Percentiles rank a stretch among this genome's conserved stretches.
phyloP scores from a whole-genome alignment of 2,888 invertebrate genomes.

The Apoda limacodes region DNA sequence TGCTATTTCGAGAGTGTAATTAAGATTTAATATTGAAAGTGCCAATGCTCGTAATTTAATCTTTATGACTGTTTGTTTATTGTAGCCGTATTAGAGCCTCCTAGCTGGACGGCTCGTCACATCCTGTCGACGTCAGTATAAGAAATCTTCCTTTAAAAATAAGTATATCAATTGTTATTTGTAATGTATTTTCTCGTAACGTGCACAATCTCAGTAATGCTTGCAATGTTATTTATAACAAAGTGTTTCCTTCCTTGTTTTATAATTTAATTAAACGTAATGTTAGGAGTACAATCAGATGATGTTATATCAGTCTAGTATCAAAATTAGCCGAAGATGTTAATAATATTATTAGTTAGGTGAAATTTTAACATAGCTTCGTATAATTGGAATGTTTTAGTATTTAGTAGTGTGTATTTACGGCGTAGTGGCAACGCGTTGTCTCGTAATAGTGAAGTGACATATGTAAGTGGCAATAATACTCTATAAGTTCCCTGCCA shows the following conservation, averaged over 20 bases:
- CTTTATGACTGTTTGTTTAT: constrained; percentile 65
- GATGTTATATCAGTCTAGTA: constrained; percentile 70
- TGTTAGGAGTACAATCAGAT: constrained; percentile 71
- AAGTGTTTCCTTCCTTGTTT: constrained; percentile 47
- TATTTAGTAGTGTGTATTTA: constrained; percentile 61
- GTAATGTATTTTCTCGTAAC: constrained; percentile 45
- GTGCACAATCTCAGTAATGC: constrained; percentile 70
- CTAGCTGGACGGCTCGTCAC: constrained; percentile 17
- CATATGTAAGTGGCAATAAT: constrained; percentile 63
- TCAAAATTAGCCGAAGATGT: constrained; percentile 72
- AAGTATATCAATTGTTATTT: constrained; percentile 43
- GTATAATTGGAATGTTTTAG: constrained; percentile 71
- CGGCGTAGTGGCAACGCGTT: constrained; percentile 54
- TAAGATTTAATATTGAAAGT: constrained; percentile 70
- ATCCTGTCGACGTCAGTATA: constrained; percentile 44
- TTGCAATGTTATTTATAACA: constrained; percentile 66
- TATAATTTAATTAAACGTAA: constrained; percentile 64
- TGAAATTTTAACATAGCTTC: constrained; percentile 69
- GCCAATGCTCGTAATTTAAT: constrained; percentile 72
- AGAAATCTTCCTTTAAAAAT: constrained; percentile 41
- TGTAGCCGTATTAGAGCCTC: too few relatives aligned
- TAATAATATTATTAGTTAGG: constrained; percentile 69
- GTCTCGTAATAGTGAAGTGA: constrained; percentile 53
- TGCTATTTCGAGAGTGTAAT: constrained; percentile 68
- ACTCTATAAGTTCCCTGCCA: constrained; percentile 59